Evolutionary conservation across 2,888 invertebrate genomes (phyloP), one percentile per base, ranked within the genome.

Genomic region (Frankliniella fusca): DNA sequence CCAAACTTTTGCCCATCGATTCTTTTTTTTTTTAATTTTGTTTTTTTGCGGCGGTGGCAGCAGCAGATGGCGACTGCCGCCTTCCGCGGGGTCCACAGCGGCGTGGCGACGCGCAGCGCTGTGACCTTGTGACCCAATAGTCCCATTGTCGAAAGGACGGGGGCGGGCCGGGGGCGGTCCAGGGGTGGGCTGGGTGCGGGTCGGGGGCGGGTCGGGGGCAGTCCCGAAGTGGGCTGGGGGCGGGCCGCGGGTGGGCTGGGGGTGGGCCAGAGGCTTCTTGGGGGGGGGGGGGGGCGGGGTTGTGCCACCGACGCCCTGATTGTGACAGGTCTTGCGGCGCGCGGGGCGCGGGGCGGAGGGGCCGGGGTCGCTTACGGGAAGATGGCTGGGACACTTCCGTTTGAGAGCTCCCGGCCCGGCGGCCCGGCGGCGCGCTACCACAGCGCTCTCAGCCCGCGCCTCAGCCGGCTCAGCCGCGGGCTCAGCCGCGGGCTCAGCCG

Each of bases 61-160:
- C 54, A 54, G 54, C 54, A 18, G 61, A 61, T 61, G 15, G 61
- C 20, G 61, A 0, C 61, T 18, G 61, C 20, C 20, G 15, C 18
- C 15, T 54, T 9, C 61, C 61, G 61, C 61, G 15, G 15, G 61
- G 61, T 7, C 15, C 61, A 1, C 61, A 18, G 61, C 18, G 61
- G 61, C 8, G 20, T n/a, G 61, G 70, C n/a, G 27, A 23, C 23
- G 12, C 70, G 70, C 23, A 12, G 70, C 23, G 23, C 23, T 27
- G 12, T 76, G 70, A 76, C 70, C 70, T 76, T 76, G 70, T 76
- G 70, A 76, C 70, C 70, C 70, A 70, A 23, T 70, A 27, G 70
- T 23, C 70, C 70, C 70, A 76, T 76, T 76, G 70, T 27, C 70
- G 70, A 5, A 38, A 38, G 38, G 38, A 38, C 5, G 38, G 38